Evolutionary conservation across 2,888 invertebrate species (phyloP).

Genomic region (Drosophila conformis): DNA sequence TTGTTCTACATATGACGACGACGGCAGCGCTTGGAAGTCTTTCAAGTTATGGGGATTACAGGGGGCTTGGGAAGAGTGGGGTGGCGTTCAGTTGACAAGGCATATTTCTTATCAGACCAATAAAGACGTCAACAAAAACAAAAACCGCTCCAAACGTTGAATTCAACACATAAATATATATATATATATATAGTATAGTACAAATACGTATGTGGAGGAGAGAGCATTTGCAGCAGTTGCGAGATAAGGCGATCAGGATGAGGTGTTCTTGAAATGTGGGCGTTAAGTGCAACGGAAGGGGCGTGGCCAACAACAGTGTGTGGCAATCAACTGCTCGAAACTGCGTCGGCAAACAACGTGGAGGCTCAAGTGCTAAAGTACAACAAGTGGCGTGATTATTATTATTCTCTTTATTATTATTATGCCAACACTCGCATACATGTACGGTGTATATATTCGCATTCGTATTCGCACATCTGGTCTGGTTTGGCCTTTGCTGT

Average conservation of each 20-base stretch:
- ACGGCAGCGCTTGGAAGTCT: slow-evolving; percentile 13
- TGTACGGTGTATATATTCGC: neutral
- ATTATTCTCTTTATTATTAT: slow-evolving; percentile 60
- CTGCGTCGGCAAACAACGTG: slow-evolving; percentile 18
- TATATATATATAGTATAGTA: neutral
- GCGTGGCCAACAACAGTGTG: slow-evolving; percentile 44
- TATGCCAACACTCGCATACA: slow-evolving; percentile 31
- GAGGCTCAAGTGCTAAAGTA: slow-evolving; percentile 61
- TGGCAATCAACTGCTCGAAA: slow-evolving; percentile 39
- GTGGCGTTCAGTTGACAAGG: slow-evolving; percentile 38
- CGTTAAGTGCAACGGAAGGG: slow-evolving; percentile 60
- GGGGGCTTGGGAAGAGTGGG: too few species aligned
- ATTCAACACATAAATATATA: slow-evolving; percentile 2
- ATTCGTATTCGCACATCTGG: slow-evolving; percentile 5
- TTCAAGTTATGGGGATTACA: neutral
- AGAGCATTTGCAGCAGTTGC: slow-evolving; percentile 13
- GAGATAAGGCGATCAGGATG: slow-evolving; percentile 49
- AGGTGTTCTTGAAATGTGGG: slow-evolving; percentile 36
- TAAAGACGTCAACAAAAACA: slow-evolving; percentile 25
- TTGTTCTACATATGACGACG: slow-evolving; percentile 14
- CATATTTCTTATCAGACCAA: slow-evolving; percentile 39
- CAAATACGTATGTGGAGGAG: neutral
- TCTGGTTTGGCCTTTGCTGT: slow-evolving; percentile 40
- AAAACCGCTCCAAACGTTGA: slow-evolving; percentile 12
- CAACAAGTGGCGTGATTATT: slow-evolving; percentile 76